Percentiles rank a stretch among this genome's conserved stretches.
These are phyloP conservation scores for Serrognathus titanus DNA, from an alignment of 2,888 invertebrate genomes.

Conservation along the genomic window DNA sequence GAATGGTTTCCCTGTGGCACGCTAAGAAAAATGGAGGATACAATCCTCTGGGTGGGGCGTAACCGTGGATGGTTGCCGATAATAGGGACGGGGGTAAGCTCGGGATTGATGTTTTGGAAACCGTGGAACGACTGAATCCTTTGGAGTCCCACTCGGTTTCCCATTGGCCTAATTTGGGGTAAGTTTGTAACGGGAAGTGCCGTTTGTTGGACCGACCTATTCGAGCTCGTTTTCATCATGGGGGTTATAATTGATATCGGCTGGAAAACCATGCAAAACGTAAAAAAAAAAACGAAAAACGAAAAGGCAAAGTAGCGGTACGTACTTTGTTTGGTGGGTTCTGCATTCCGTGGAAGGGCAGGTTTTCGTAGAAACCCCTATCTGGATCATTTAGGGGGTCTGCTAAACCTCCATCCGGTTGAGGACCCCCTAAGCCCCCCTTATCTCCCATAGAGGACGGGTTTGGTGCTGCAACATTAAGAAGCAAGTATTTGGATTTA, in stretches of 20 bases:
- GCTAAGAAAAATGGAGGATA: too few species aligned
- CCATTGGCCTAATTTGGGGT: conserved; percentile 8
- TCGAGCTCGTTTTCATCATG: conserved; percentile 39
- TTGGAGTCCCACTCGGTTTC: conserved; percentile 29
- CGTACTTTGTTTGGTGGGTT: conserved; percentile 90
- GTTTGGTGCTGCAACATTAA: conserved; percentile 47
- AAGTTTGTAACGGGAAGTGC: background rate
- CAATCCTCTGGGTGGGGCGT: too few species aligned
- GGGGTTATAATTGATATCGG: conserved; percentile 61
- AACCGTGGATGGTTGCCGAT: too few species aligned
- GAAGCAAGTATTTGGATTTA: too few species aligned
- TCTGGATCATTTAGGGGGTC: conserved; percentile 75
- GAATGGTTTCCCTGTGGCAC: background rate
- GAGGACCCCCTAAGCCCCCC: conserved; percentile 48
- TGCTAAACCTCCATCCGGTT: conserved; percentile 49
- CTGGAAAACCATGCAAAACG: conserved; percentile 47
- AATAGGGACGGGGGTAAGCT: too few species aligned
- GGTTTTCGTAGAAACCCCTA: conserved; percentile 89
- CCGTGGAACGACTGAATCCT: conserved; percentile 47
- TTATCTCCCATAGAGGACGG: conserved; percentile 54
- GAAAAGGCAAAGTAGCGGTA: conserved; percentile 14
- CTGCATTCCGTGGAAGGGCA: conserved; percentile 92
- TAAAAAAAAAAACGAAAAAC: conserved; percentile 33
- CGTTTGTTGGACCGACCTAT: conserved; percentile 15
- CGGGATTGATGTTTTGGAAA: conserved; percentile 28